phyloP scores from a whole-genome alignment of 2,113 vertebrate genomes.

The Halichoerus grypus region DNA sequence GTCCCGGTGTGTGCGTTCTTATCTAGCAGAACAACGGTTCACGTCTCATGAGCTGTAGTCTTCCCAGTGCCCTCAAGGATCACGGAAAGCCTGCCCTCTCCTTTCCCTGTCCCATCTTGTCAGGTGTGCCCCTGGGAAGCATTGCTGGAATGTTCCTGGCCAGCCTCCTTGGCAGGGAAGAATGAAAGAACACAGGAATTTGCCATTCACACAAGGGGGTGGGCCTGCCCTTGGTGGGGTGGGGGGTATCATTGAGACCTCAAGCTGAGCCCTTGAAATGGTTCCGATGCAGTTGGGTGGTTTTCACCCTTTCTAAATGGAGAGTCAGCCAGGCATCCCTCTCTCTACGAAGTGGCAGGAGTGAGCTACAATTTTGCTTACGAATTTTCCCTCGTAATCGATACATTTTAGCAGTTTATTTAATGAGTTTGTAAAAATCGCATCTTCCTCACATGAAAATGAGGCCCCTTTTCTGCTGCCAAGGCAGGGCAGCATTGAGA shows the following conservation, averaged over 20 bases:
- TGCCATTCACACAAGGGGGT: not conserved
- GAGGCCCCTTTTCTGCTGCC: not conserved
- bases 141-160: not conserved
- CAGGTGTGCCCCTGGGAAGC: not conserved
- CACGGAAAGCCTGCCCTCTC: not conserved
- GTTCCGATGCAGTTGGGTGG: not conserved
- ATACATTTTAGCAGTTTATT: not conserved
- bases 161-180: not conserved
- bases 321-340: not conserved
- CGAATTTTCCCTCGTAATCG: not conserved
- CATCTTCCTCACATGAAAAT: not conserved
- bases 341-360: not conserved
- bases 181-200: not conserved
- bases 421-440: not conserved
- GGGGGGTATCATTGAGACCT: not conserved
- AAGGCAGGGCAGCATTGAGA: not conserved
- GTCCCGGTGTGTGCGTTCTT: too few species aligned
- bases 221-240: not conserved
- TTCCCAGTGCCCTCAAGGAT: not conserved
- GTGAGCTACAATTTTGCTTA: not conserved
- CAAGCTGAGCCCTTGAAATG: not conserved
- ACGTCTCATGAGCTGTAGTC: not conserved
- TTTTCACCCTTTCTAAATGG: not conserved
- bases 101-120: not conserved
- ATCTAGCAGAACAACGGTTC: not conserved